phyloP scores from a whole-genome alignment of 2,113 vertebrate genomes.

The Columba janthina region DNA sequence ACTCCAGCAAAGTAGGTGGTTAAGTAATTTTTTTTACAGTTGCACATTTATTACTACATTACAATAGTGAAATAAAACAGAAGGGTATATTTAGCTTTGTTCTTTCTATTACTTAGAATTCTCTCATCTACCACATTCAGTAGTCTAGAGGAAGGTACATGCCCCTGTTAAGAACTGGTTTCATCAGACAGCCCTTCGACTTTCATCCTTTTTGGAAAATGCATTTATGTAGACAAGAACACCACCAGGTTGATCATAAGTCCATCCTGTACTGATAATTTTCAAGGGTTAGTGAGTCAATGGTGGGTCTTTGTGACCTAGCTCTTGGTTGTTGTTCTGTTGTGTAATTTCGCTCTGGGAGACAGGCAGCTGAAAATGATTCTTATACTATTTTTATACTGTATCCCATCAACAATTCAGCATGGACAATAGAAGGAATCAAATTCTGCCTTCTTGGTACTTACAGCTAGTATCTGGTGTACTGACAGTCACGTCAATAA shows the following conservation, averaged over 20 bases:
- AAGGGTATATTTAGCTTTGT: not conserved
- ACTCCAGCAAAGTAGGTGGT: not conserved
- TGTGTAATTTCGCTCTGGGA: not conserved
- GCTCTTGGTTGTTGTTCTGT: not conserved
- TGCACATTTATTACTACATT: not conserved
- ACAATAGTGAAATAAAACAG: not conserved
- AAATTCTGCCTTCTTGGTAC: not conserved
- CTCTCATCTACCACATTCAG: not conserved
- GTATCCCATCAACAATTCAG: not conserved
- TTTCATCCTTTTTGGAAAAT: not conserved
- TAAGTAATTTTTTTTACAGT: not conserved
- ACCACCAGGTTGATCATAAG: not conserved
- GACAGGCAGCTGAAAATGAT: not conserved
- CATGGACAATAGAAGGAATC: not conserved
- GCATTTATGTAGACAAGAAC: not conserved
- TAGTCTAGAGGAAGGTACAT: not conserved
- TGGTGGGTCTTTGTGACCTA: not conserved
- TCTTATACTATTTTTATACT: not conserved
- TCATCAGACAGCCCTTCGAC: not conserved
- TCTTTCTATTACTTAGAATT: not conserved
- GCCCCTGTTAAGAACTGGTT: not conserved
- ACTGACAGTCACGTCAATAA: not conserved
- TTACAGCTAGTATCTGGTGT: not conserved
- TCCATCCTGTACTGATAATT: not conserved
- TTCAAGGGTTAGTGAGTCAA: not conserved